Evolutionary conservation across 2,888 invertebrate genomes (phyloP).

Genomic region (Dolichopus griseipennis): DNA sequence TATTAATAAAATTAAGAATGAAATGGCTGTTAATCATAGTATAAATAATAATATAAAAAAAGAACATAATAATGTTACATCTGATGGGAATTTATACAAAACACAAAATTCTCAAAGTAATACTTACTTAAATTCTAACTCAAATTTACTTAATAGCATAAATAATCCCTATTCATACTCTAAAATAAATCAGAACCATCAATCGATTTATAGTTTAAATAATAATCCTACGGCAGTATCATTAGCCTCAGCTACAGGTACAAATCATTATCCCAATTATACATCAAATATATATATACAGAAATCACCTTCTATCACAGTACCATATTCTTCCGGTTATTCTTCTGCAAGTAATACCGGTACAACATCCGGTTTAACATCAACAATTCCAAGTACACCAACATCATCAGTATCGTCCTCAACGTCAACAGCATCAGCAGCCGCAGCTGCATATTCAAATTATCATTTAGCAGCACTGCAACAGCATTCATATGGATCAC

Average conservation of each 20-base stretch:
- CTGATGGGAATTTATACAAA: background rate
- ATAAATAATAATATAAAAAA: background rate
- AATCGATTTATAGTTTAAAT: slow-evolving; percentile 1
- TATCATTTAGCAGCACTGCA: slow-evolving; percentile 13
- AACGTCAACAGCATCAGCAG: slow-evolving; percentile 22
- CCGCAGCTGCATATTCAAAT: background rate
- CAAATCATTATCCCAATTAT: background rate
- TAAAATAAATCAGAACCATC: background rate
- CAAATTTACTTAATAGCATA: background rate
- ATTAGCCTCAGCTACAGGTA: background rate
- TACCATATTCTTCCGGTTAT: slow-evolving; percentile 23
- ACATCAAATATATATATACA: slow-evolving; percentile 9
- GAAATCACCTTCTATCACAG: slow-evolving; percentile 24
- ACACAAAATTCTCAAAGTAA: background rate
- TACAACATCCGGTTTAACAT: slow-evolving; percentile 21
- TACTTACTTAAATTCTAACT: background rate
- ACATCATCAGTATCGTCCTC: slow-evolving; percentile 26
- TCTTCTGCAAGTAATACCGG: slow-evolving; percentile 21
- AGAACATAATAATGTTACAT: background rate
- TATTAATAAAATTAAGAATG: background rate
- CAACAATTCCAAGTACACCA: slow-evolving; percentile 16
- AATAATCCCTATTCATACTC: background rate
- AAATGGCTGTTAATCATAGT: background rate
- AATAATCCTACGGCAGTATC: background rate
- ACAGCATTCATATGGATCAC: slow-evolving; percentile 23